These are phyloP conservation scores for Chelidonichthys spinosus DNA, from an alignment of 2,797 vertebrate species.

Conservation along the genomic window DNA sequence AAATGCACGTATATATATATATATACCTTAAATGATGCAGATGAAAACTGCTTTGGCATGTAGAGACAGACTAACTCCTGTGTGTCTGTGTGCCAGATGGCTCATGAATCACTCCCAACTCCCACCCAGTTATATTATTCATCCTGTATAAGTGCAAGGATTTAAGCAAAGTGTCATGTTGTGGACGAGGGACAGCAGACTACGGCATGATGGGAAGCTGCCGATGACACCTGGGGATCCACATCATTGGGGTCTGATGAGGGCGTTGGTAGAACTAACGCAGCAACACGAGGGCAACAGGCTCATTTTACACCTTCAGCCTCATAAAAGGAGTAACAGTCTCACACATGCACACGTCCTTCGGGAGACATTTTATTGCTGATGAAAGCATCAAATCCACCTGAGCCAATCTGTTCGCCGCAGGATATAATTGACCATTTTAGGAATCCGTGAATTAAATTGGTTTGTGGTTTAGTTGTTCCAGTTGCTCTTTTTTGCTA, in stretches of 20 bases:
- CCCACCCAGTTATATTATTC: constrained; percentile 89
- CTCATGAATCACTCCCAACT: constrained; percentile 90
- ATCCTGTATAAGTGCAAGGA: constrained; percentile 87
- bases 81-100: constrained; percentile 86
- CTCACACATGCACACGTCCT: constrained; percentile 8
- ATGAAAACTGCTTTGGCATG: constrained; percentile 38
- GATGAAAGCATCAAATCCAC: constrained; percentile 71
- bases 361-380: constrained; percentile 59
- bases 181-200: constrained; percentile 42
- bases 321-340: constrained; percentile 39
- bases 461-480: constrained; percentile 63
- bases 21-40: constrained; percentile 7
- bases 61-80: constrained; percentile 50
- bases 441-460: constrained; percentile 68
- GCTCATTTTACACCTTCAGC: constrained; percentile 28
- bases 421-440: constrained; percentile 75
- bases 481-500: constrained; percentile 65
- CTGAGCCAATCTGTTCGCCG: constrained; percentile 58
- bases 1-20: neutral
- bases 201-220: constrained; percentile 2
- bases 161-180: constrained; percentile 77
- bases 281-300: constrained; percentile 44
- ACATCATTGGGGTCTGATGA: constrained; percentile 30
- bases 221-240: constrained; percentile 31
- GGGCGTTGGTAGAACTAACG: constrained; percentile 39